These are phyloP conservation scores for Eurystomus gularis DNA, from an alignment of 2,113 vertebrate genomes.

Conservation along the genomic window DNA sequence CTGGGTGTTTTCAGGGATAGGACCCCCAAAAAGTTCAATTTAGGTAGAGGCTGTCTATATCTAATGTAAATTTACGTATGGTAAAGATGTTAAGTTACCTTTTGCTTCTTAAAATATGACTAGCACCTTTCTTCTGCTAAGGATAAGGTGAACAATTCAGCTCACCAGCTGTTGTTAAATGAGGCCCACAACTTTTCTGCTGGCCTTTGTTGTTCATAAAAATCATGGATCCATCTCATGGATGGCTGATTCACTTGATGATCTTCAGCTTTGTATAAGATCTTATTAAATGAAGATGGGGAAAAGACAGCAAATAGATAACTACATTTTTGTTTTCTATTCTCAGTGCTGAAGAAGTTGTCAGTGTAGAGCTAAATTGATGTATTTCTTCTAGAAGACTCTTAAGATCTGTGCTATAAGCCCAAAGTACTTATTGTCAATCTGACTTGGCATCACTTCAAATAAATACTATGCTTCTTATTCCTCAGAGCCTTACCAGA, in stretches of 20 bases:
- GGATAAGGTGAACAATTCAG: not conserved
- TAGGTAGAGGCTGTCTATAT: not conserved
- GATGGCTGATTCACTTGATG: not conserved
- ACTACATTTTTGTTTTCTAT: not conserved
- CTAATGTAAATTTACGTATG: not conserved
- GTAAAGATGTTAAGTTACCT: not conserved
- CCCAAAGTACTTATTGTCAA: not conserved
- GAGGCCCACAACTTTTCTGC: not conserved
- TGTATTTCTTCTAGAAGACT: not conserved
- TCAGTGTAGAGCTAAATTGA: not conserved
- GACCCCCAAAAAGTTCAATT: not conserved
- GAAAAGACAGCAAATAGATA: not conserved
- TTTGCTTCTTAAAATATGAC: not conserved
- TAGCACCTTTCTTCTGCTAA: not conserved
- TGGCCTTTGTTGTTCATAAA: not conserved
- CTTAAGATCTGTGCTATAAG: not conserved
- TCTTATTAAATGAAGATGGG: not conserved
- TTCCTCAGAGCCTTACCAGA: slow-evolving; percentile 88
- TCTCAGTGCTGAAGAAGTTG: not conserved
- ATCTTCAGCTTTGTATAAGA: not conserved
- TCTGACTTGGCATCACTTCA: not conserved
- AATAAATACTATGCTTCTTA: slow-evolving; percentile 11
- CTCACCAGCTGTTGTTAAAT: not conserved
- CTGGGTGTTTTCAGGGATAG: not conserved
- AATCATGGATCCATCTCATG: not conserved